These are phyloP conservation scores for Dexiosoma caninum DNA, from an alignment of 2,888 invertebrate genomes.

Conservation along the genomic window DNA sequence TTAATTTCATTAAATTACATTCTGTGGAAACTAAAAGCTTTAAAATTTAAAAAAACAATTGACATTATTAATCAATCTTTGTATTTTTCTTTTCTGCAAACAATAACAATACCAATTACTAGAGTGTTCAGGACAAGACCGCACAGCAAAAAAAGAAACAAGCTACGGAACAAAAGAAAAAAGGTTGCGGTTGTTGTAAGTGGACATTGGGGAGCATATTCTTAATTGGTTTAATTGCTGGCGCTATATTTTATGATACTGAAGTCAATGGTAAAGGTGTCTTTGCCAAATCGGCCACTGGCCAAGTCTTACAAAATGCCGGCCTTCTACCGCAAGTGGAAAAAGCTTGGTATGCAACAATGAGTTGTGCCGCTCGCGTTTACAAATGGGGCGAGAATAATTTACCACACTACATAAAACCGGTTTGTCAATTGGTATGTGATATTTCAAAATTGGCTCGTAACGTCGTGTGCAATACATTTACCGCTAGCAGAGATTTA, in stretches of 20 bases:
- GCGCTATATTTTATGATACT: constrained; percentile 83
- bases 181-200: constrained; percentile 80
- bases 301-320: constrained; percentile 82
- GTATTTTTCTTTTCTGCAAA: constrained; percentile 16
- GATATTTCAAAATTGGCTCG: constrained; percentile 80
- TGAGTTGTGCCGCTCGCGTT: constrained; percentile 81
- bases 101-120: background rate
- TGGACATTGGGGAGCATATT: constrained; percentile 83
- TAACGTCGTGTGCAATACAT: constrained; percentile 79
- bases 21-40: background rate
- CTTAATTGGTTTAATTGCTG: constrained; percentile 81
- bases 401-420: constrained; percentile 83
- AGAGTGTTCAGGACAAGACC: constrained; percentile 74
- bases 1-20: background rate
- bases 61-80: constrained; percentile 1
- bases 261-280: constrained; percentile 82
- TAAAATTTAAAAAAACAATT: background rate
- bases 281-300: constrained; percentile 84
- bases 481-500: constrained; percentile 79
- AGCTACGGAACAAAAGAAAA: constrained; percentile 69
- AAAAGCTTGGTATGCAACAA: constrained; percentile 81
- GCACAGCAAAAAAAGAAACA: constrained; percentile 74
- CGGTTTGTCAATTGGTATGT: constrained; percentile 81
- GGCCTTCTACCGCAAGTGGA: constrained; percentile 83
- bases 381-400: constrained; percentile 84